These are phyloP conservation scores for Channa argus DNA, from an alignment of 2,113 vertebrate genomes.

Conservation along the genomic window DNA sequence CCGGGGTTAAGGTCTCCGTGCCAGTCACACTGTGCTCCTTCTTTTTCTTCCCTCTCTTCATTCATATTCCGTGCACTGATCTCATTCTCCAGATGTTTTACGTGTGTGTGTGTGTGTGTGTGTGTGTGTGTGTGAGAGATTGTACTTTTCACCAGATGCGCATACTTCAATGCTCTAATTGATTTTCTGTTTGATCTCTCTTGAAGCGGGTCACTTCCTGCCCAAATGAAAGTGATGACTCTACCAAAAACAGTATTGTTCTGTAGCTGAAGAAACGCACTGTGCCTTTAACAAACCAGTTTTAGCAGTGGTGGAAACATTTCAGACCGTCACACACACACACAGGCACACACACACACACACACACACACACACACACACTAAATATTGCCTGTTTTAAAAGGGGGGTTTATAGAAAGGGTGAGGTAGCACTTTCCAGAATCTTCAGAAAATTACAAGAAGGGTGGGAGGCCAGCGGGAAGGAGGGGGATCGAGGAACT, in stretches of 20 bases:
- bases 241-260: neutral
- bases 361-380: slow-evolving; percentile 45
- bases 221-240: slow-evolving; percentile 36
- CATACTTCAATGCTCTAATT: slow-evolving; percentile 27
- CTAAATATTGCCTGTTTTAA: slow-evolving; percentile 41
- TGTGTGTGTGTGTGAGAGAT: neutral
- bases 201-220: slow-evolving; percentile 14
- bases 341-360: slow-evolving; percentile 37
- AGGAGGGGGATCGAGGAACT: slow-evolving; percentile 2
- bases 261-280: slow-evolving; percentile 22
- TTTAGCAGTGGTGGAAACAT: slow-evolving; percentile 50
- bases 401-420: slow-evolving; percentile 63
- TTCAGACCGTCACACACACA: slow-evolving; percentile 42
- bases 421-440: slow-evolving; percentile 78
- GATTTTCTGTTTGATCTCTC: slow-evolving; percentile 48
- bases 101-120: slow-evolving; percentile 3
- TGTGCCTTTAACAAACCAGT: slow-evolving; percentile 16
- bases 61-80: slow-evolving; percentile 46
- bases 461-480: slow-evolving; percentile 34
- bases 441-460: slow-evolving; percentile 66
- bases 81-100: slow-evolving; percentile 17
- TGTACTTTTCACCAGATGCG: slow-evolving; percentile 33
- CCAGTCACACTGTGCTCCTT: neutral
- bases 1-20: slow-evolving; percentile 53
- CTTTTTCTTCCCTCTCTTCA: slow-evolving; percentile 12